Evolutionary conservation across 2,888 invertebrate genomes (phyloP).

Genomic region (Spisula solida): DNA sequence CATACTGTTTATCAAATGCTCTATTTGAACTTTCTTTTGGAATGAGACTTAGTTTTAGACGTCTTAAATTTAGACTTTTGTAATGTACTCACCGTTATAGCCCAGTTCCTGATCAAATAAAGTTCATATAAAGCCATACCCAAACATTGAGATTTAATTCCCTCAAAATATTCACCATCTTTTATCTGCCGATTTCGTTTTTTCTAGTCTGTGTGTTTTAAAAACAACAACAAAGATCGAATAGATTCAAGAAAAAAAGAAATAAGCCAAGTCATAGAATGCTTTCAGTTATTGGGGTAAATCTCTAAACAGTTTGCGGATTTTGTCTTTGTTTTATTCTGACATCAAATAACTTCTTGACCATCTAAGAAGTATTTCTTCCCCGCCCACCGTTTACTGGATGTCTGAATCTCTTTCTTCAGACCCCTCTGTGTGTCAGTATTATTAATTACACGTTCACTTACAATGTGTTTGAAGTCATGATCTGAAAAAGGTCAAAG

Average conservation of each 20-base stretch:
- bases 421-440: slow-evolving; percentile 38
- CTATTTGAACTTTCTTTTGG: too few species aligned
- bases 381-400: slow-evolving; percentile 34
- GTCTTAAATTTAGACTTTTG: too few species aligned
- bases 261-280: not conserved
- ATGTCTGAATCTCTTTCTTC: not conserved
- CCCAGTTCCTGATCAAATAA: too few species aligned
- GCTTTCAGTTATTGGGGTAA: not conserved
- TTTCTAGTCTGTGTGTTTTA: too few species aligned
- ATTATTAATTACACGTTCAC: slow-evolving; percentile 54
- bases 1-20: too few species aligned
- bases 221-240: not conserved
- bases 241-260: not conserved
- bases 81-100: too few species aligned
- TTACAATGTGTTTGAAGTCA: slow-evolving; percentile 47
- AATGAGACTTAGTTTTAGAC: too few species aligned
- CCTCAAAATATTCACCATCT: too few species aligned
- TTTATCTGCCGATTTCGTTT: too few species aligned
- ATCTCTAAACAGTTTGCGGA: not conserved
- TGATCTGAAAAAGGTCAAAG: slow-evolving; percentile 31
- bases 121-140: too few species aligned
- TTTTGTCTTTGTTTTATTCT: not conserved
- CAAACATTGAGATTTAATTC: too few species aligned
- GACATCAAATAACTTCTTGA: slow-evolving; percentile 23
- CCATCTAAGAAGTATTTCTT: slow-evolving; percentile 33